Evolutionary conservation across 2,113 vertebrate genomes (phyloP), one percentile per base, ranked within the genome.

Genomic region (Platichthys flesus): DNA sequence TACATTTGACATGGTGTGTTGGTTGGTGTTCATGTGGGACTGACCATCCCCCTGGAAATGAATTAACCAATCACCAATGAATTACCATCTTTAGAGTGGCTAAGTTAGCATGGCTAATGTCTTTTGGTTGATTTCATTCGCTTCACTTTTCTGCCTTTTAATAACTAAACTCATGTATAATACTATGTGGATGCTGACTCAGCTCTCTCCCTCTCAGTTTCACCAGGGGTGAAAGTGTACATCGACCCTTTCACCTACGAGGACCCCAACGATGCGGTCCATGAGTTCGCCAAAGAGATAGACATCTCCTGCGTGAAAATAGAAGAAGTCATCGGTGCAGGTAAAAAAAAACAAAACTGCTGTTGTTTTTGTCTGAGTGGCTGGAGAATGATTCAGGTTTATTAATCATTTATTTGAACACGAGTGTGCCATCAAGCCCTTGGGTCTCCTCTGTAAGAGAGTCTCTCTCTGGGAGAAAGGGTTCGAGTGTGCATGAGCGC

Each of bases 271-370:
- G 98, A 99, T 85, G 98, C 98, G 0, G 94, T 99, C 55, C 96
- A 98, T 31, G 98, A 99, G 87, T 99, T 99, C 1, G 98, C 98
- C 90, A 97, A 98, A 89, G 98, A 99, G 91, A 99, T 99, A 0
- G 98, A 99, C 84, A 98, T 99, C 87, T 99, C 98, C 60, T 99
- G 97, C 0, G 97, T 99, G 88, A 99, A 99, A 92, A 99, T 99
- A 0, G 98, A 99, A 91, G 97, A 99, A 90, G 98, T 99, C 89
- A 99, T 99, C 23, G 98, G 98, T 80, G 97, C 98, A 94, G 98
- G 98, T 96, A 94, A 96, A 93, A n/a, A 52, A 9, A n/a, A n/a
- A n/a, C n/a, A 40, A 40, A 12, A 9, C 93, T 64, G 59, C 23
- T 26, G 12, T 58, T 16, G 28, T 75, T 86, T 84, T 69, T 69